Evolutionary conservation across 1,140 invertebrate species (phyloP).

Genomic region (Cephus cinctus): DNA sequence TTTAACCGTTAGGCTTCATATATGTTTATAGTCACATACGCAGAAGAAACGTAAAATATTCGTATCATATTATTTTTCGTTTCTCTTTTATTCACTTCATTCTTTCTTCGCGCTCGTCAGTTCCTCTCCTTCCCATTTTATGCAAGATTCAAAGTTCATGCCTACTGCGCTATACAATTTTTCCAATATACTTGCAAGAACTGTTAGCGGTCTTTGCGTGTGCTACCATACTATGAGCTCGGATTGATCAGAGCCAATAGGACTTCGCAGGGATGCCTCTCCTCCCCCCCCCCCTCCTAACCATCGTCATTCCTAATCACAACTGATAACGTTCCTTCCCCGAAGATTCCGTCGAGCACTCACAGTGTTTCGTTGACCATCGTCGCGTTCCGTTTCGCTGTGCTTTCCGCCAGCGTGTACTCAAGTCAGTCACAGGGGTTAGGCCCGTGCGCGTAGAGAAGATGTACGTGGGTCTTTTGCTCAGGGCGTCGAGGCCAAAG

Average conservation of each 20-base stretch:
- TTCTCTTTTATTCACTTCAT: no score
- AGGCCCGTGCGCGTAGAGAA: conserved; percentile 17
- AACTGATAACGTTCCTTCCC: conserved; percentile 16
- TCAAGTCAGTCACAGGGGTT: not conserved
- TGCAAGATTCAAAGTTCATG: no score
- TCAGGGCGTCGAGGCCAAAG: conserved; percentile 10
- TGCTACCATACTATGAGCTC: not conserved
- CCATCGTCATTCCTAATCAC: not conserved
- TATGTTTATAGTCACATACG: no score
- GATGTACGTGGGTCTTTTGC: conserved; percentile 30
- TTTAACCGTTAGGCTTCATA: no score
- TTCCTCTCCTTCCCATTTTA: no score
- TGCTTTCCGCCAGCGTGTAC: not conserved
- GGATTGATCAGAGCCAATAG: not conserved
- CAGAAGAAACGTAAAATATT: no score
- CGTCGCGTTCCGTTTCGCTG: conserved; percentile 6
- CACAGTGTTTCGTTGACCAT: conserved; percentile 27
- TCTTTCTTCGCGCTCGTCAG: no score
- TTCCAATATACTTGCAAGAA: no score
- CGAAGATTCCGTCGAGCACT: conserved; percentile 12
- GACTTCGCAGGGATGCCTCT: conserved; percentile 7
- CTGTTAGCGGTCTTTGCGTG: not conserved
- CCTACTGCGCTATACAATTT: no score
- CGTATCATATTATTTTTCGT: no score
- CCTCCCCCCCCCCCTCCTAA: not conserved